These are phyloP conservation scores for Spongia lamella DNA, from an alignment of 37 sponge, comb jelly and placozoan species.

Conservation along the genomic window DNA sequence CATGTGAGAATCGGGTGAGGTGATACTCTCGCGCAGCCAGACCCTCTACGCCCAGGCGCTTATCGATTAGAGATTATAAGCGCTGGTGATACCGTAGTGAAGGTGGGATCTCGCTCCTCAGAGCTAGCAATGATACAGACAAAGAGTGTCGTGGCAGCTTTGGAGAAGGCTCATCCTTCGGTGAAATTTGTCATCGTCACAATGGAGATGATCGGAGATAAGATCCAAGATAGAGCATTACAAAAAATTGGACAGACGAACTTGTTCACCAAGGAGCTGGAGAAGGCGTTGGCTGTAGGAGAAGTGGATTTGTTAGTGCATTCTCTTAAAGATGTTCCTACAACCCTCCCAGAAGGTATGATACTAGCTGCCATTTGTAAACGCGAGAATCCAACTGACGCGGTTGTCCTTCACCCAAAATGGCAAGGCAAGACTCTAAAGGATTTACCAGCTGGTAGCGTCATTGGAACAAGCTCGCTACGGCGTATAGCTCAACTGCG, in stretches of 20 bases:
- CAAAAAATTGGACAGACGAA: conserved; percentile 89
- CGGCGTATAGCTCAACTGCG: conserved; percentile 83
- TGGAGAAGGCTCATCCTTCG: conserved; percentile 59
- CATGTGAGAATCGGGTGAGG: too few species aligned
- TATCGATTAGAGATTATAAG: too few species aligned
- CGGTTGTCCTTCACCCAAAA: conserved; percentile 71
- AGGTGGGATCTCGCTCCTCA: conserved; percentile 80
- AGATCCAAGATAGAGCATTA: conserved; percentile 81
- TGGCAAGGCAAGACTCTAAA: conserved; percentile 51
- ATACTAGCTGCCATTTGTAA: conserved; percentile 71
- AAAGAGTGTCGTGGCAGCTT: conserved; percentile 58
- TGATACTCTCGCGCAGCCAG: too few species aligned
- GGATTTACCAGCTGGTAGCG: conserved; percentile 69
- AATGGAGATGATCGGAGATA: conserved; percentile 83
- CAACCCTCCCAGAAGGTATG: conserved; percentile 81
- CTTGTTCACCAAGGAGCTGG: conserved; percentile 96
- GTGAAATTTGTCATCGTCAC: conserved; percentile 54
- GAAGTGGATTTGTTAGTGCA: conserved; percentile 88
- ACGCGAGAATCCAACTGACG: conserved; percentile 90
- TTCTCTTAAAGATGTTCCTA: conserved; percentile 92
- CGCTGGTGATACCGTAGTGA: conserved; percentile 13
- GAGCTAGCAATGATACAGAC: conserved; percentile 92
- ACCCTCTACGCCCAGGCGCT: too few species aligned
- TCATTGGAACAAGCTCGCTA: conserved; percentile 89
- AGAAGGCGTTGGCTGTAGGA: conserved; percentile 69